These are phyloP conservation scores for Beaufortia kweichowensis DNA, from an alignment of 2,113 vertebrate genomes.

Conservation along the genomic window DNA sequence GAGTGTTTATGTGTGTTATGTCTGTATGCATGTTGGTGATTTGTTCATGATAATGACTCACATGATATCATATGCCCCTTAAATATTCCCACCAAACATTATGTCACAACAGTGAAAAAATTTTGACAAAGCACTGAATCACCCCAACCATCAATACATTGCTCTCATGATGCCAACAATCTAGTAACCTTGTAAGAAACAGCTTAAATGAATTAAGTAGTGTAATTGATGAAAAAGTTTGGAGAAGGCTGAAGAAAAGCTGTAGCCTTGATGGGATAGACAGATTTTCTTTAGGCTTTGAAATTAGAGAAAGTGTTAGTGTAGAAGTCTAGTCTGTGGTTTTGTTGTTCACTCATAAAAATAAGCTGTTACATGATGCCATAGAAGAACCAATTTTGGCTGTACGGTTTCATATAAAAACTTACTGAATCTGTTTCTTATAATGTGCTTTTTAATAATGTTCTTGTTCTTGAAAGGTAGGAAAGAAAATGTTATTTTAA, in stretches of 20 bases:
- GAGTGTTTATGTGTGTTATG: not conserved
- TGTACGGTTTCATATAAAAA: too few relatives aligned
- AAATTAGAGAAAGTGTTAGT: not conserved
- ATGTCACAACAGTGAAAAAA: not conserved
- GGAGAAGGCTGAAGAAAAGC: not conserved
- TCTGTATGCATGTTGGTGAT: not conserved
- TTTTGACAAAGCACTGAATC: not conserved
- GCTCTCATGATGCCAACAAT: not conserved
- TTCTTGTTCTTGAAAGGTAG: too few relatives aligned
- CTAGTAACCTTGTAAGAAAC: not conserved
- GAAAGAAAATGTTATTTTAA: too few relatives aligned
- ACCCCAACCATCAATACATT: constrained; percentile 5
- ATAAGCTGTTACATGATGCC: too few relatives aligned
- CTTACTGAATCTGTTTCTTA: too few relatives aligned
- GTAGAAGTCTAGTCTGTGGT: not conserved
- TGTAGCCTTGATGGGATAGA: not conserved
- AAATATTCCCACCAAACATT: not conserved
- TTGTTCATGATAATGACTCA: not conserved
- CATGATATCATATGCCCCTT: not conserved
- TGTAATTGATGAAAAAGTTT: constrained; percentile 15
- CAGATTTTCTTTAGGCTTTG: constrained; percentile 20
- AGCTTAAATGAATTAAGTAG: not conserved
- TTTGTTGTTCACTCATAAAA: too few relatives aligned
- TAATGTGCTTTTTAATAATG: too few relatives aligned
- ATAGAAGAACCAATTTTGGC: too few relatives aligned